Conservation (phyloP, 2,888 invertebrate species). For the Scaptomyza caliginosa region DNA sequence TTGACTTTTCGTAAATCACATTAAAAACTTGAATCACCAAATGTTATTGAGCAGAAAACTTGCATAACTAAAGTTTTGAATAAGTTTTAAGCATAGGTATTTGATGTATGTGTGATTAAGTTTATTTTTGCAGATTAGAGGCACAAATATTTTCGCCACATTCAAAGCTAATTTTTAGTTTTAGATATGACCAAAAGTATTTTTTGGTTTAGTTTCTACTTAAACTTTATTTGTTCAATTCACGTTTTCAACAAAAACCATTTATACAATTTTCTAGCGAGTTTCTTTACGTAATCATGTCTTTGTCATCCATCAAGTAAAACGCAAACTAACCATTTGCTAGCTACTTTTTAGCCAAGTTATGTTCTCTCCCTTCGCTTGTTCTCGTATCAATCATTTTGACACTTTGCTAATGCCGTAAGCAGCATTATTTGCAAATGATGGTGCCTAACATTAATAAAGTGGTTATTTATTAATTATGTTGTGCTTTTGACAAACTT, state of each 20-base stretch:
- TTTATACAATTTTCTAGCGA: not conserved
- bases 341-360: not conserved
- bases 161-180: not conserved
- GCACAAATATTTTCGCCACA: not conserved
- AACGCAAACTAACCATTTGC: conserved; percentile 4
- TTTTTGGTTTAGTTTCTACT: not conserved
- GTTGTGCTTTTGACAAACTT: not conserved
- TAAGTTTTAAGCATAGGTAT: no score
- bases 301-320: not conserved
- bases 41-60: not conserved
- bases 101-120: not conserved
- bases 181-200: not conserved
- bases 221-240: not conserved
- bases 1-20: no score
- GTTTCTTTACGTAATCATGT: not conserved
- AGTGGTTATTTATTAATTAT: not conserved
- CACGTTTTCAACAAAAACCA: not conserved
- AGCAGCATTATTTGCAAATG: not conserved
- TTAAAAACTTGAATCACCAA: no score
- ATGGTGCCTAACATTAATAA: not conserved
- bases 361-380: not conserved
- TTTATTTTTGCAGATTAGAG: not conserved
- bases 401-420: conserved; percentile 2
- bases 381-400: conserved; percentile 34
- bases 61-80: not conserved